phyloP scores from a whole-genome alignment of 1,140 invertebrate species.

The Sogatella furcifera region DNA sequence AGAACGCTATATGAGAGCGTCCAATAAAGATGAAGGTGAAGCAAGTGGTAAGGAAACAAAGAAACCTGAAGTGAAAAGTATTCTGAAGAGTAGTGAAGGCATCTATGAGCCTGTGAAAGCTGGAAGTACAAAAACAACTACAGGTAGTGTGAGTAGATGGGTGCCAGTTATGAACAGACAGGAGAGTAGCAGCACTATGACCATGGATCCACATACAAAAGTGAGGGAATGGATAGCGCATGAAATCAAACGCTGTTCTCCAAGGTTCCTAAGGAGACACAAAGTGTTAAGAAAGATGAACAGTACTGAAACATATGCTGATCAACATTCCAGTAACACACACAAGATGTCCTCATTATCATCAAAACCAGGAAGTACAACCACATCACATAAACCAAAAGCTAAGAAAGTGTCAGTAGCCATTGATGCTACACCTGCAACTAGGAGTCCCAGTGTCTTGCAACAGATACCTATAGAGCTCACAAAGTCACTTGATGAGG shows the following conservation, averaged over 20 bases:
- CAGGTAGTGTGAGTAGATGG: constrained; percentile 43
- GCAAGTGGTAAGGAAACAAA: constrained; percentile 37
- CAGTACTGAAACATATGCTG: constrained; percentile 10
- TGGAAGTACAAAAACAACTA: constrained; percentile 19
- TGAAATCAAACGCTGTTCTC: constrained; percentile 49
- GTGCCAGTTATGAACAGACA: constrained; percentile 56
- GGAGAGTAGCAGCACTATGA: constrained; percentile 55
- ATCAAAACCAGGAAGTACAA: constrained; percentile 11
- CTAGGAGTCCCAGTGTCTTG: constrained; percentile 54
- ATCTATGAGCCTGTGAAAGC: constrained; percentile 42
- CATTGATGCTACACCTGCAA: constrained; percentile 59
- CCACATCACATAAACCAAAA: constrained; percentile 25
- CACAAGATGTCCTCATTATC: constrained; percentile 11
- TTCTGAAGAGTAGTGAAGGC: constrained; percentile 41
- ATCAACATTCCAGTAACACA: constrained; percentile 12
- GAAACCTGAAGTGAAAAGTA: constrained; percentile 36
- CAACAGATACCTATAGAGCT: constrained; percentile 64
- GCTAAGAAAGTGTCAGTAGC: constrained; percentile 58
- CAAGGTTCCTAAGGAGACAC: constrained; percentile 43
- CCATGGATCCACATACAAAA: constrained; percentile 69
- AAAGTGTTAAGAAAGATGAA: constrained; percentile 20
- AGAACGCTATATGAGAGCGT: constrained; percentile 19
- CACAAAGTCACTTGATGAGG: constrained; percentile 37
- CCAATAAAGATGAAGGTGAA: constrained; percentile 24
- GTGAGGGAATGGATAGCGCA: constrained; percentile 75